Evolutionary conservation across 2,888 invertebrate genomes (phyloP), one percentile per base, ranked within the genome.

Genomic region (Limnephilus marmoratus): DNA sequence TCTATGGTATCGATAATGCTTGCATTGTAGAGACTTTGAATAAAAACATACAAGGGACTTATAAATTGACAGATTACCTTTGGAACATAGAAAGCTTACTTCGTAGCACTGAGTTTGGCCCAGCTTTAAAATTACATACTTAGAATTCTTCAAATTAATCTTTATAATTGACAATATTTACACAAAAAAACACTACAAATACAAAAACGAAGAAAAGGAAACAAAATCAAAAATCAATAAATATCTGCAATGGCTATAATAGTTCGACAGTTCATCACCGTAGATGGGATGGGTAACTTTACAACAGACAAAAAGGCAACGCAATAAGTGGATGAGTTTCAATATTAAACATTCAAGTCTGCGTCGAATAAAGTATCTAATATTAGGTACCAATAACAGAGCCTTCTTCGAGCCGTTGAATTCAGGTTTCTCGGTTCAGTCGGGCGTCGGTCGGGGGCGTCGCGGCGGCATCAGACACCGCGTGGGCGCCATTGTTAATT

Each of bases 401-500:
- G 68, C 24, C 68, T 68, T 83, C 34, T 9, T 83, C 82, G 85
- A 18, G 41, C 11, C 41, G 85, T 45, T 15, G 24, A 85, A 85
- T 85, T 85, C 85, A 45, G n/a, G 85, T 85, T 85, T n/a, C 15
- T 12, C 41, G n/a, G 45, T n/a, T 85, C 41, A 13, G 24, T 34
- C 13, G 37, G 37, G 41, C 85, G 37, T 34, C n/a, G 37, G 85
- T 85, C 45, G 85, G 37, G 31, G 41, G 85, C 88, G 88, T 37
- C 88, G 88, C 68, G 68, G 68, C 68, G 68, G n/a, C 49, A 29
- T 13, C 12, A 12, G 68, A 24, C 49, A 29, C 31, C n/a, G 41
- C 85, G 85, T 85, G 85, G 85, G 85, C 88, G 68, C 88, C 31
- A 49, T 88, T 88, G 88, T 88, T 88, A 88, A 88, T 88, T 88